Conservation (phyloP, 2,888 invertebrate genomes). For the Diarsia brunnea region DNA sequence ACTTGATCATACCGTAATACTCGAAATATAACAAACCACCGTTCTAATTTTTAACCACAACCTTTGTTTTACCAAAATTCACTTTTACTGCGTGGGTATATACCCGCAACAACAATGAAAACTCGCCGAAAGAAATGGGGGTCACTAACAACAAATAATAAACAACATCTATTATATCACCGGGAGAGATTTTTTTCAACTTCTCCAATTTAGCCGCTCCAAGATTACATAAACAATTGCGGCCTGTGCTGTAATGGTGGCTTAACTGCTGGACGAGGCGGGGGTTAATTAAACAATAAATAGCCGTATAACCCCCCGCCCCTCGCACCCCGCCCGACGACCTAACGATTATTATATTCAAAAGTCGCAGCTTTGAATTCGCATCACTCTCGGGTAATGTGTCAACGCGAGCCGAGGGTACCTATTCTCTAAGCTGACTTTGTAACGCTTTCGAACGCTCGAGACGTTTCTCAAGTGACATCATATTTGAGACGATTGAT, state of each 20-base stretch:
- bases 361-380: slow-evolving; percentile 88
- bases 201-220: slow-evolving; percentile 80
- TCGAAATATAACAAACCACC: not conserved
- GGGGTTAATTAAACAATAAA: slow-evolving; percentile 90
- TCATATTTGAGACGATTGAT: slow-evolving; percentile 19
- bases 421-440: slow-evolving; percentile 62
- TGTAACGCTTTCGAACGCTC: slow-evolving; percentile 29
- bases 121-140: slow-evolving; percentile 50
- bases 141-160: slow-evolving; percentile 58
- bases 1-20: not conserved
- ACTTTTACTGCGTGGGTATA: slow-evolving; percentile 31
- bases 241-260: slow-evolving; percentile 75
- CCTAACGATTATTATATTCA: slow-evolving; percentile 88
- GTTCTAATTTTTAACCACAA: slow-evolving; percentile 1
- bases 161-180: slow-evolving; percentile 69
- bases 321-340: slow-evolving; percentile 56
- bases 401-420: slow-evolving; percentile 79
- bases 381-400: slow-evolving; percentile 89
- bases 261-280: slow-evolving; percentile 78
- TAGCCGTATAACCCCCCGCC: slow-evolving; percentile 71
- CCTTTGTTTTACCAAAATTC: slow-evolving; percentile 18
- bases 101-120: slow-evolving; percentile 44
- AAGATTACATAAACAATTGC: slow-evolving; percentile 85
- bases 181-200: slow-evolving; percentile 74
- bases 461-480: slow-evolving; percentile 26